Base-by-base conservation (phyloP, 2,797 vertebrate genomes). In the Pipistrellus pygmaeus region DNA sequence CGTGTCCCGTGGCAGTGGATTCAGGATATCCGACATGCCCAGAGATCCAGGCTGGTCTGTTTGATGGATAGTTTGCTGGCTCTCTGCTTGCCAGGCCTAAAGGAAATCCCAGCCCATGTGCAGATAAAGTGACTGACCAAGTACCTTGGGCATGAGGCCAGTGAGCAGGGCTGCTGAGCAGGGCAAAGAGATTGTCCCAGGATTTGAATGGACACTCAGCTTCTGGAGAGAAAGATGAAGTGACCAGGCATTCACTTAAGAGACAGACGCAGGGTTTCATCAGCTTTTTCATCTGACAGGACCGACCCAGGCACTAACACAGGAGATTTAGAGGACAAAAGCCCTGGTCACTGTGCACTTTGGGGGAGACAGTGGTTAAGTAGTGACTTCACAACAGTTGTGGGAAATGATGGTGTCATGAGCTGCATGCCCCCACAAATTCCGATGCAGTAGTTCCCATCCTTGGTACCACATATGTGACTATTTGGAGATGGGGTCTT, bases 71-170 rank as follows among this genome's bases (percentile, higher is more conserved):
- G 25, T 78, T 78, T 2, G 3, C 38, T 21, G 6, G 12, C 68
- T 77, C 15, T n/a, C 64, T 48, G 35, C 15, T 27, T 41, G 9
- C 48, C 48, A 53, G 72, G 17, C 18, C 62, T 68, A 80, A 76
- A 81, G 53, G 84, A 69, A 91, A 96, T 69, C 48, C 17, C n/a
- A 85, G 69, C 8, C 38, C 38, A 68, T 60, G 72, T 57, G 82
- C 18, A 73, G 87, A 92, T 21, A 81, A 95, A 83, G 97, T 84
- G 66, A 85, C 93, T 90, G 78, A 89, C 71, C 8, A 93, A 94
- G 53, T 60, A 57, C 66, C 32, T 2, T 68, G 68, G 84, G 95
- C 72, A 73, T 72, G 88, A 51, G 23, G 78, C 81, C 90, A 90
- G 38, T 0, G 46, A 97, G 85, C 73, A 89, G 91, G 62, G 88